Evolutionary conservation across 2,113 vertebrate species (phyloP).

Genomic region (Elachura formosa): DNA sequence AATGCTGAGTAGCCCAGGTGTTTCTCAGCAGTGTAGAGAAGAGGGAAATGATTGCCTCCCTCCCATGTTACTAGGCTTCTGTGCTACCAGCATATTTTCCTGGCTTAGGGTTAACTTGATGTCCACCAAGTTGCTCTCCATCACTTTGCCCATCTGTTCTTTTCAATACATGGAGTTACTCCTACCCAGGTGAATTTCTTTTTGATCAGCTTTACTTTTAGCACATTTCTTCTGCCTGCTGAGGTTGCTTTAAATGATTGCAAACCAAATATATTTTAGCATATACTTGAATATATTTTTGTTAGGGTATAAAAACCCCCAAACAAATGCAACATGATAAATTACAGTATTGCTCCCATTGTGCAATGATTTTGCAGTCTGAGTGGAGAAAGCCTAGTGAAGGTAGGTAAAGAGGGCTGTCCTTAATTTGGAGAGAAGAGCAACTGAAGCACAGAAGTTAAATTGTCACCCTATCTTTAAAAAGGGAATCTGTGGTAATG

Average conservation of each 20-base stretch:
- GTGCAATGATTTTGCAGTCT: not conserved
- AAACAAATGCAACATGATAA: not conserved
- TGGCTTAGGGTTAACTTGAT: not conserved
- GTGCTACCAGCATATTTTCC: not conserved
- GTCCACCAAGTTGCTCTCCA: not conserved
- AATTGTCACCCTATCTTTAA: not conserved
- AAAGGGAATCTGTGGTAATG: not conserved
- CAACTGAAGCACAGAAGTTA: not conserved
- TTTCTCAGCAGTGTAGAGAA: not conserved
- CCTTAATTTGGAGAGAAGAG: not conserved
- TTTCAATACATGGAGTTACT: not conserved
- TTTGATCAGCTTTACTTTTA: not conserved
- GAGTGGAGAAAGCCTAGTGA: not conserved
- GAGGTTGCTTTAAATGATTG: not conserved
- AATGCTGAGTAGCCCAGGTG: too few species aligned
- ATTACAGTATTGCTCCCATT: not conserved
- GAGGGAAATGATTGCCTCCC: not conserved
- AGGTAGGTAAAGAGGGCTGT: not conserved
- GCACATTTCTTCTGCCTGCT: not conserved
- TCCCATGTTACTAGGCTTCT: not conserved
- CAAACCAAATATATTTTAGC: not conserved
- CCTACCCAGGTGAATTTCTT: not conserved
- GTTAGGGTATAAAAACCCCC: not conserved
- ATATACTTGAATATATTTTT: not conserved
- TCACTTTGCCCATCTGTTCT: accelerated